Evolutionary conservation across 2,113 vertebrate species (phyloP).

Genomic region (Microcebus griseorufus): DNA sequence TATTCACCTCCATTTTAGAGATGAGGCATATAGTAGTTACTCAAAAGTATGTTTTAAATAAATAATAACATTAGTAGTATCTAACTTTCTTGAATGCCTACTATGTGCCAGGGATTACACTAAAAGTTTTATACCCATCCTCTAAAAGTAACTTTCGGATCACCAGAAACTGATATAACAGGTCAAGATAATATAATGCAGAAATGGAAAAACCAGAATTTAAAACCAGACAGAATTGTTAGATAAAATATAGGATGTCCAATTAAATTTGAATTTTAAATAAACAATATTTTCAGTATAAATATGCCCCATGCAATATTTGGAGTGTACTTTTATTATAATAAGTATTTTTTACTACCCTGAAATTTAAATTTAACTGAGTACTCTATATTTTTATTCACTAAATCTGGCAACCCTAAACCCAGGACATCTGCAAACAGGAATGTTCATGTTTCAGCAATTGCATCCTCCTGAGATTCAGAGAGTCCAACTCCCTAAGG

Average conservation of each 20-base stretch:
- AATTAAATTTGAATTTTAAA: neutral
- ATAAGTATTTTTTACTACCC: neutral
- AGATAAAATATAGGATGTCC: neutral
- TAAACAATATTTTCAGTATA: neutral
- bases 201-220: neutral
- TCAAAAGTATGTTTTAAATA: neutral
- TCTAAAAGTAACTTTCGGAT: neutral
- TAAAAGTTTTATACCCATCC: neutral
- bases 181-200: neutral
- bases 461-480: neutral
- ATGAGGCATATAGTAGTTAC: neutral
- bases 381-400: neutral
- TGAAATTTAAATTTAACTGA: neutral
- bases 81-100: neutral
- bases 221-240: neutral
- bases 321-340: neutral
- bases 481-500: fast-evolving
- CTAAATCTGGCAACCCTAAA: neutral
- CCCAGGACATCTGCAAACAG: neutral
- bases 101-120: neutral
- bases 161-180: neutral
- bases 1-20: neutral
- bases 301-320: neutral
- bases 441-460: neutral
- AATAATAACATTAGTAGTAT: neutral